Evolutionary conservation across 1,140 invertebrate genomes (phyloP).

Genomic region (Drosophila mauritiana): DNA sequence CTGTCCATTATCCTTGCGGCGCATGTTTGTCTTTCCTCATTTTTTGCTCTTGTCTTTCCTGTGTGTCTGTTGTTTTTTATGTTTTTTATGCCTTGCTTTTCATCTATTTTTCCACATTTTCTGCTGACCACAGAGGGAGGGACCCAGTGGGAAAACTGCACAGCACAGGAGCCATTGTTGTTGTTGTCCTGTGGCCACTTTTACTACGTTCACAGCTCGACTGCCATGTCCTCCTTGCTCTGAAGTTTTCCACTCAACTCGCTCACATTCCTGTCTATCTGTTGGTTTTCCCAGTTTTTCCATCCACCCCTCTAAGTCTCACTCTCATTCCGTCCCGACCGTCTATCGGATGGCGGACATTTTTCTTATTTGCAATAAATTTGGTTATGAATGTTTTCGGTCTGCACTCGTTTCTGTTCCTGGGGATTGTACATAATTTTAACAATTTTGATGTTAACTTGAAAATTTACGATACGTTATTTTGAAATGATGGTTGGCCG

Average conservation of each 20-base stretch:
- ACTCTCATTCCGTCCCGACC: slow-evolving; percentile 24
- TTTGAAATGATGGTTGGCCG: slow-evolving; percentile 76
- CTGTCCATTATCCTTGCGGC: slow-evolving; percentile 75
- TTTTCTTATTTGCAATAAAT: slow-evolving; percentile 85
- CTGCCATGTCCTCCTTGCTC: slow-evolving; percentile 48
- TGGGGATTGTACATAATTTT: slow-evolving; percentile 82
- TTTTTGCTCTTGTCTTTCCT: slow-evolving; percentile 45
- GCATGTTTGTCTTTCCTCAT: slow-evolving; percentile 84
- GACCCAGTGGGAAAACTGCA: slow-evolving; percentile 23
- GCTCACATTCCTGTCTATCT: slow-evolving; percentile 35
- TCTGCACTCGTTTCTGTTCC: slow-evolving; percentile 52
- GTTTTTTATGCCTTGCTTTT: slow-evolving; percentile 77
- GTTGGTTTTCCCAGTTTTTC: slow-evolving; percentile 19
- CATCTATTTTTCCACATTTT: slow-evolving; percentile 74
- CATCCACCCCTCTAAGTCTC: not conserved
- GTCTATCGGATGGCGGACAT: slow-evolving; percentile 69
- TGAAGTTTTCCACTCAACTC: slow-evolving; percentile 32
- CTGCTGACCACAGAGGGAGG: slow-evolving; percentile 65
- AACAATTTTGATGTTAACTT: slow-evolving; percentile 84
- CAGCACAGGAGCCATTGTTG: slow-evolving; percentile 28
- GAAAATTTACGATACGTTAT: slow-evolving; percentile 81
- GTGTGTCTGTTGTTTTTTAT: slow-evolving; percentile 53
- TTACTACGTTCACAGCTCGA: slow-evolving; percentile 43
- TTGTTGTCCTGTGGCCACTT: slow-evolving; percentile 60
- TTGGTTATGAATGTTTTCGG: slow-evolving; percentile 83